phyloP scores from a whole-genome alignment of 1,140 invertebrate species.

The Chrysomallon squamiferum region DNA sequence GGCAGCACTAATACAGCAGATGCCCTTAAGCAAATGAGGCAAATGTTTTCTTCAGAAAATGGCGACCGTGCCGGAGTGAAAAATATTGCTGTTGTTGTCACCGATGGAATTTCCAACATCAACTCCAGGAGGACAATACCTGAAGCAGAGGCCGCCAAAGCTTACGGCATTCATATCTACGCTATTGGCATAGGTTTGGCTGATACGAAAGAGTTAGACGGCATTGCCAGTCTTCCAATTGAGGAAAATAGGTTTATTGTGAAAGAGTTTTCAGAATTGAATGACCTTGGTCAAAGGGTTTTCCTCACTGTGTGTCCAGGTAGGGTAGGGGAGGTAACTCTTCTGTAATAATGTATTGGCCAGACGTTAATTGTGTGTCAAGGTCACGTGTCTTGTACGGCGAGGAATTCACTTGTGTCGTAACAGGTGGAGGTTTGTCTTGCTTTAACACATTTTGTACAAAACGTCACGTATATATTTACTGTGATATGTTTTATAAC shows the following conservation, averaged over 20 bases:
- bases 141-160: constrained; percentile 19
- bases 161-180: constrained; percentile 39
- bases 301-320: constrained; percentile 28
- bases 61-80: constrained; percentile 30
- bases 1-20: constrained; percentile 40
- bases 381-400: no score
- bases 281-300: constrained; percentile 20
- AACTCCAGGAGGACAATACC: constrained; percentile 22
- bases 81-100: constrained; percentile 40
- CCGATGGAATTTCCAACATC: constrained; percentile 38
- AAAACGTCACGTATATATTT: no score
- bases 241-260: constrained; percentile 34
- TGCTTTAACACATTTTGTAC: no score
- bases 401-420: no score
- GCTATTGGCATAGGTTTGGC: constrained; percentile 43
- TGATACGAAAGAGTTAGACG: constrained; percentile 34
- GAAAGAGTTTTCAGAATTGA: constrained; percentile 32
- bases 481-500: no score
- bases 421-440: no score
- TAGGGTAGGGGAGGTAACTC: constrained; percentile 2
- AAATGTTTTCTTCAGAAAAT: constrained; percentile 30
- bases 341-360: no score
- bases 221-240: constrained; percentile 31
- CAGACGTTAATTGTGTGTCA: no score
- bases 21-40: constrained; percentile 29